Percentiles rank a stretch among this genome's conserved stretches.
These are phyloP conservation scores for Hirtodrosophila confusa DNA, from an alignment of 2,888 invertebrate genomes.

Conservation along the genomic window DNA sequence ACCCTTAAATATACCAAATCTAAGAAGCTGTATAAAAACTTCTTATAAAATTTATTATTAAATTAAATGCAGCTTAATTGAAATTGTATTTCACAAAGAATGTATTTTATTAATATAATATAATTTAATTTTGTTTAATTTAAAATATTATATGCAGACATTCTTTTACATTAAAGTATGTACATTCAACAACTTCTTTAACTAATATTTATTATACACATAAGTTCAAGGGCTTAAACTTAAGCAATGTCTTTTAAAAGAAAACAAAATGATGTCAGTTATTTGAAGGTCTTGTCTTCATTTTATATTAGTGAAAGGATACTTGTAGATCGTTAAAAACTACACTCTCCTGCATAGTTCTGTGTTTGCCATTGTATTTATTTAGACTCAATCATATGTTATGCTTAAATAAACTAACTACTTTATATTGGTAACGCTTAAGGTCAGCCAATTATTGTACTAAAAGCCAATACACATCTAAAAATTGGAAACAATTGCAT, in stretches of 20 bases:
- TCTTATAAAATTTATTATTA: not conserved
- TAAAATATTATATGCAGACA: not conserved
- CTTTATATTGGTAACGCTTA: conserved; percentile 12
- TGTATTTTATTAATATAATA: not conserved
- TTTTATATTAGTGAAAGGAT: not conserved
- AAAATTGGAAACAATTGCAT: not conserved
- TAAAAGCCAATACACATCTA: conserved; percentile 8
- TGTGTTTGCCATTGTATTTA: not conserved
- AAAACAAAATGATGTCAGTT: too few species aligned
- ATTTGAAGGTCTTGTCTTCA: not conserved
- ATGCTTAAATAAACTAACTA: conserved; percentile 2
- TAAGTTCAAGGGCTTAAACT: not conserved
- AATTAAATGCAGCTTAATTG: too few species aligned
- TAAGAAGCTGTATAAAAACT: too few species aligned
- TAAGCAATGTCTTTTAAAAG: too few species aligned
- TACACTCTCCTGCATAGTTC: too few species aligned
- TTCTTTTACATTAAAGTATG: conserved; percentile 4
- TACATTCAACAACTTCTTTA: not conserved
- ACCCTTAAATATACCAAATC: too few species aligned
- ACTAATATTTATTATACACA: conserved; percentile 1
- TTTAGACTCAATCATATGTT: too few species aligned
- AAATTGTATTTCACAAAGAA: not conserved
- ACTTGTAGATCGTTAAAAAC: not conserved
- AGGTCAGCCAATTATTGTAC: conserved; percentile 28
- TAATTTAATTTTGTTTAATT: not conserved